phyloP scores from a whole-genome alignment of 2,113 vertebrate species.

The Peromyscus maniculatus region DNA sequence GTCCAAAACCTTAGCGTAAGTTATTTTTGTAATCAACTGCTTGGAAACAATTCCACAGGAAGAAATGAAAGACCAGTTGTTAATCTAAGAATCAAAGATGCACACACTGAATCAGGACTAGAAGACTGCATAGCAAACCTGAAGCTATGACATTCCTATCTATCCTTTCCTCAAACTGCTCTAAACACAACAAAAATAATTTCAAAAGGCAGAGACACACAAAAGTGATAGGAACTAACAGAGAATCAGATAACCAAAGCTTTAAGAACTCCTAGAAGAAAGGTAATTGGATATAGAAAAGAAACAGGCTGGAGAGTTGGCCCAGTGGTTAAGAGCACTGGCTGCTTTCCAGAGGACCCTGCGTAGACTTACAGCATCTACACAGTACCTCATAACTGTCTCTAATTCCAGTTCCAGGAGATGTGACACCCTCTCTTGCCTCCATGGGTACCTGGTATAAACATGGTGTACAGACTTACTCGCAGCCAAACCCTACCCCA shows the following conservation, averaged over 20 bases:
- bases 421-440: background rate
- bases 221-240: background rate
- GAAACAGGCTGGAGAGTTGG: background rate
- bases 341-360: background rate
- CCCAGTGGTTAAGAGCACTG: background rate
- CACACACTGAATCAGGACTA: background rate
- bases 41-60: constrained; percentile 38
- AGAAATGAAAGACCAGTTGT: constrained; percentile 43
- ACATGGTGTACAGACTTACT: background rate
- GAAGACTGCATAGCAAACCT: background rate
- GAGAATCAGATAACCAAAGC: constrained; percentile 15
- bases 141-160: background rate
- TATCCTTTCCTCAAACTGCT: background rate
- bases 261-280: background rate
- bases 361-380: too few species aligned
- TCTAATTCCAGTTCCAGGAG: background rate
- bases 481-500: background rate
- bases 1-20: constrained; percentile 2
- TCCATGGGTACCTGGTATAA: background rate
- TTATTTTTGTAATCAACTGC: constrained; percentile 44
- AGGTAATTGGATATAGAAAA: background rate
- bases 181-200: constrained; percentile 41
- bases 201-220: constrained; percentile 28
- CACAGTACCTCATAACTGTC: too few species aligned
- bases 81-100: constrained; percentile 43